Percentiles rank a stretch among this genome's conserved stretches.
These are phyloP conservation scores for Prunella himalayana DNA, from an alignment of 2,113 vertebrate genomes.

Conservation along the genomic window DNA sequence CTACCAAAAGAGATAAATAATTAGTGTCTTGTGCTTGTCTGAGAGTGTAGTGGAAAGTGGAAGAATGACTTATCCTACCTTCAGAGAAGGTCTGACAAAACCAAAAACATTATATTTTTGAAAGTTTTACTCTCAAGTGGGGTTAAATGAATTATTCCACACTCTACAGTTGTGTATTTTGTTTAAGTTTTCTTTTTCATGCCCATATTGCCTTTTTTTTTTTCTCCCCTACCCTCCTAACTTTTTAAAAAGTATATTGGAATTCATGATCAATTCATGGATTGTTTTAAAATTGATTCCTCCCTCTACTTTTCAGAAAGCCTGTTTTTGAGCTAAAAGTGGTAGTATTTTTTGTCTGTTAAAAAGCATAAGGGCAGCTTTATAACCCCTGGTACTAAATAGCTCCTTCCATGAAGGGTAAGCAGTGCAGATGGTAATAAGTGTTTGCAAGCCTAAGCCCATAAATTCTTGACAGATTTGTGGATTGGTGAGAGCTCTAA, in stretches of 20 bases:
- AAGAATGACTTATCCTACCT: slow-evolving; percentile 57
- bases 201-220: not conserved
- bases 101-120: not conserved
- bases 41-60: slow-evolving; percentile 51
- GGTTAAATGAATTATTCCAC: slow-evolving; percentile 52
- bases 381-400: not conserved
- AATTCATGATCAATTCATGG: not conserved
- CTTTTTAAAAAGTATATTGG: not conserved
- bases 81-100: slow-evolving; percentile 55
- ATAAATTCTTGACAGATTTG: not conserved
- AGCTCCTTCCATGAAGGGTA: not conserved
- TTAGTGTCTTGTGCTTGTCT: slow-evolving; percentile 59
- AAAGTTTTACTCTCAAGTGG: slow-evolving; percentile 47
- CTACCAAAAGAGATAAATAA: not conserved
- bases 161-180: not conserved
- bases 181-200: not conserved
- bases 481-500: not conserved
- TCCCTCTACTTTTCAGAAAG: not conserved
- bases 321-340: not conserved
- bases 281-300: not conserved
- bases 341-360: not conserved
- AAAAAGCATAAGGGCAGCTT: not conserved
- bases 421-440: not conserved
- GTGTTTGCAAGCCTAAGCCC: not conserved
- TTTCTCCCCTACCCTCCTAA: accelerated